phyloP scores from a whole-genome alignment of 2,888 invertebrate genomes.

The Gnatocerus cornutus region DNA sequence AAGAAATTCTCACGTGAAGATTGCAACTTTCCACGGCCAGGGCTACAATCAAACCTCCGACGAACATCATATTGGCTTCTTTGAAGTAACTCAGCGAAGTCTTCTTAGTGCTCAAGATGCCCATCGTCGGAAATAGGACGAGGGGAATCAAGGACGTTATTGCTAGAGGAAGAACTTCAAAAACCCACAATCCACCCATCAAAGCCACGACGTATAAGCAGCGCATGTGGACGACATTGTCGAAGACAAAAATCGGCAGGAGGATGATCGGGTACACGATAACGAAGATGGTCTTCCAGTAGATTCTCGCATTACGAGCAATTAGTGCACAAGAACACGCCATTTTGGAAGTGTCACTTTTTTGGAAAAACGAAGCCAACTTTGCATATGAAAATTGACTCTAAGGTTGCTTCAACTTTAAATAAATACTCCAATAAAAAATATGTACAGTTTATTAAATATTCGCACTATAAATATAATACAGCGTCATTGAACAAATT shows the following conservation, averaged over 20 bases:
- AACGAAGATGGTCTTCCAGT: conserved; percentile 84
- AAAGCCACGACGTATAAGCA: conserved; percentile 87
- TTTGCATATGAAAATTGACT: background rate
- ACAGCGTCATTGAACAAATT: conserved; percentile 29
- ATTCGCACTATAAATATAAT: conserved; percentile 22
- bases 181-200: conserved; percentile 82
- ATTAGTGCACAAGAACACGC: background rate
- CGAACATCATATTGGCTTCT: conserved; percentile 89
- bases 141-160: conserved; percentile 90
- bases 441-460: conserved; percentile 33
- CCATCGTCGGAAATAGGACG: conserved; percentile 86
- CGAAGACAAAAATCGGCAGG: conserved; percentile 78
- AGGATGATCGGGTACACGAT: conserved; percentile 80
- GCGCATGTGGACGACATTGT: conserved; percentile 76
- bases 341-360: conserved; percentile 1
- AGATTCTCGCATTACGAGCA: conserved; percentile 67
- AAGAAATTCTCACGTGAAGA: conserved; percentile 88
- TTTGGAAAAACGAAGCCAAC: background rate
- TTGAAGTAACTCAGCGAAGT: conserved; percentile 85
- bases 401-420: too few species aligned
- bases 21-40: conserved; percentile 93
- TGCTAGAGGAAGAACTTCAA: conserved; percentile 86
- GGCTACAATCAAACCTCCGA: conserved; percentile 93
- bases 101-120: conserved; percentile 77
- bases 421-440: background rate